These are phyloP conservation scores for Danionella dracula DNA, from an alignment of 2,797 vertebrate genomes.

Conservation along the genomic window DNA sequence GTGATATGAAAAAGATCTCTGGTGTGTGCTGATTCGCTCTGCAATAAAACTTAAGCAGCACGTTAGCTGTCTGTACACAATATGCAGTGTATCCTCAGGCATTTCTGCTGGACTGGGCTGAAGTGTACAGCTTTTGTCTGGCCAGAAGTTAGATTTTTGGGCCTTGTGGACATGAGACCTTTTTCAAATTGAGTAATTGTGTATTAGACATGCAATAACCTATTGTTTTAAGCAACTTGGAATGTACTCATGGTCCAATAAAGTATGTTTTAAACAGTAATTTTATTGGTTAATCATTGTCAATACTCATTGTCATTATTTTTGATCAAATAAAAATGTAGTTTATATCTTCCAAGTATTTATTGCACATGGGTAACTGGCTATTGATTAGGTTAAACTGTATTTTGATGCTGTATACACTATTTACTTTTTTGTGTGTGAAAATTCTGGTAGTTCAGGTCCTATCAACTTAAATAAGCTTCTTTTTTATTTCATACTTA, in stretches of 20 bases:
- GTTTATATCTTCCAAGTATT: too few species aligned
- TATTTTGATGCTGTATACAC: too few species aligned
- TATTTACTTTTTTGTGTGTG: too few species aligned
- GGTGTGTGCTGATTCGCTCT: conserved; percentile 49
- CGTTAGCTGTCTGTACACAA: conserved; percentile 47
- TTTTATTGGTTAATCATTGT: too few species aligned
- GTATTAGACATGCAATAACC: conserved; percentile 13
- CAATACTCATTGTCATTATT: too few species aligned
- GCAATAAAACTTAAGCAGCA: conserved; percentile 58
- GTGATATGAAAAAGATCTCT: conserved; percentile 46
- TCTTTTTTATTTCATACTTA: too few species aligned
- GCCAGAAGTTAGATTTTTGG: conserved; percentile 32
- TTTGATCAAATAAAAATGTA: too few species aligned
- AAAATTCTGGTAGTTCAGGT: too few species aligned
- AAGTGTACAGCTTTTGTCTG: conserved; percentile 38
- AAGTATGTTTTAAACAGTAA: conserved; percentile 28
- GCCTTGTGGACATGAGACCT: conserved; percentile 14
- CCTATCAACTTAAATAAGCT: too few species aligned
- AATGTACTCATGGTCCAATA: conserved; percentile 25
- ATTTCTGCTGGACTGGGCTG: conserved; percentile 40
- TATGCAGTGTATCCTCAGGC: conserved; percentile 34
- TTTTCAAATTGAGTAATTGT: conserved; percentile 15
- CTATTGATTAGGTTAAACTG: too few species aligned
- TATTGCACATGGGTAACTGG: too few species aligned
- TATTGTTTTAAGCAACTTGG: not conserved